These are phyloP conservation scores for Catocala fraxini DNA, from an alignment of 2,888 invertebrate species.

Conservation along the genomic window DNA sequence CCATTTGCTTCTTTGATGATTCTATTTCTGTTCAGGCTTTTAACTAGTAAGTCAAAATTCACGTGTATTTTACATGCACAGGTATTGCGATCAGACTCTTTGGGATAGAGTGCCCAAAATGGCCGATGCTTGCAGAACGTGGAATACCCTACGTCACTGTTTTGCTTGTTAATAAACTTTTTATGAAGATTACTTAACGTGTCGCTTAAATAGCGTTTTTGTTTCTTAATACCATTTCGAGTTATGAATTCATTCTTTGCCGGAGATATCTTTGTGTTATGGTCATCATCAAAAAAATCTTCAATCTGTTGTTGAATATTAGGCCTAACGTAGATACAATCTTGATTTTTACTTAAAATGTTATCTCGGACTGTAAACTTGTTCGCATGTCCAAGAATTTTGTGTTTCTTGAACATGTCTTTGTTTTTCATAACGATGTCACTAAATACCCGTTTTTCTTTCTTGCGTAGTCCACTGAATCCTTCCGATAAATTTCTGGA, in stretches of 20 bases:
- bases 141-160: neutral
- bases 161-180: too few species aligned
- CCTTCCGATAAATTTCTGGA: constrained; percentile 5
- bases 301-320: constrained; percentile 6
- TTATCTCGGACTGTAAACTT: neutral
- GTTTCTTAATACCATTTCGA: neutral
- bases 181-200: neutral
- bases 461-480: neutral
- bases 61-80: constrained; percentile 33
- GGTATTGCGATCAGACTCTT: constrained; percentile 26
- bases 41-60: constrained; percentile 26
- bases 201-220: too few species aligned
- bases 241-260: constrained; percentile 2
- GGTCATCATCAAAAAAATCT: constrained; percentile 6
- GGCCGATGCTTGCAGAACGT: constrained; percentile 33
- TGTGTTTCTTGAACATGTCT: neutral
- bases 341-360: neutral
- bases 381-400: neutral
- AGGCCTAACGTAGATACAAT: too few species aligned
- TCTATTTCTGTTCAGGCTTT: constrained; percentile 26
- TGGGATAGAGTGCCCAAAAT: constrained; percentile 36
- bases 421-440: neutral
- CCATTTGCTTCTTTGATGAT: too few species aligned
- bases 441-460: neutral
- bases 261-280: constrained; percentile 6